Base-by-base conservation (phyloP, 2,888 invertebrate species). In the Helleia helle region DNA sequence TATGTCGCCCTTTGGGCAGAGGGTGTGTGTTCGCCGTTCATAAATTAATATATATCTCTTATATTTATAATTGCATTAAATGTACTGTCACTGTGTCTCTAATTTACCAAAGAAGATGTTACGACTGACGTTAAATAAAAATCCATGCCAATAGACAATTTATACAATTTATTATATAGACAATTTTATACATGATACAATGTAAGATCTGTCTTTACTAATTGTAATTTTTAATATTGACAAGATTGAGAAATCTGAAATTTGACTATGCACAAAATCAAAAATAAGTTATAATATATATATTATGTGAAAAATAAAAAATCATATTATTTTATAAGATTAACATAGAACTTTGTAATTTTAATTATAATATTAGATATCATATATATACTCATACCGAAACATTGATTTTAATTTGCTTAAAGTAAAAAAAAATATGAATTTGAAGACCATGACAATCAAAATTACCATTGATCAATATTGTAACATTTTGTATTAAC, bases 401-500 rank as follows among this genome's bases (percentile, higher is more conserved):
- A 15, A 17, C 12, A 26, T 26, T 26, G 17, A 38, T 27, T 26
- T 37, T 26, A 24, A 15, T 42, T 47, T 44, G 47, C 45, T 41
- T 40, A 36, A 34, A 40, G 18, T 26, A 51, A 71, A 70, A 73
- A 68, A 65, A 70, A 70, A 62, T 71, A 65, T 57, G n/a, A n/a
- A n/a, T 59, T 55, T 51, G 58, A 57, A 65, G 72, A 76, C 79
- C 80, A 80, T 79, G 77, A 77, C 80, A 65, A 59, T 59, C 64
- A 56, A 57, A 54, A 49, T 50, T 56, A 59, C 65, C 65, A 69
- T 72, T 76, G 80, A 83, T 81, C 83, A 83, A 81, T 83, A 80
- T 83, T 81, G 47, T 42, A 39, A 41, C 30, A 41, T 50, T 57
- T 57, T 56, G 50, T 56, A 56, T 54, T 51, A 50, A 52, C 54